Evolutionary conservation across 92 coral and sea anemone genomes (phyloP).

Genomic region (Umimayanthus chanpuru): DNA sequence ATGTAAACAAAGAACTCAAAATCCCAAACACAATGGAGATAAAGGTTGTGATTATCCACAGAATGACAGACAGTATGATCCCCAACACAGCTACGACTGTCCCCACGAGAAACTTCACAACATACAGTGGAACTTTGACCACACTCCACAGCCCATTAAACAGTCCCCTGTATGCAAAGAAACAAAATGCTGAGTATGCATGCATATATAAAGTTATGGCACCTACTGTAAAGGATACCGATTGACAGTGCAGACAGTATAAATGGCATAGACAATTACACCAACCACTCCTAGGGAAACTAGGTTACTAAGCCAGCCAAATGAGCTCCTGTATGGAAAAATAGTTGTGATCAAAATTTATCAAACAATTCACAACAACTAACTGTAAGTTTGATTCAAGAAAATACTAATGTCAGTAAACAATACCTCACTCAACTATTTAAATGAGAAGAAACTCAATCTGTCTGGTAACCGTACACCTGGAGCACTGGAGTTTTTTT

Average conservation of each 20-base stretch:
- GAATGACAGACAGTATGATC: conserved; percentile 16
- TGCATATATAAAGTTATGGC: not conserved
- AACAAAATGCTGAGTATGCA: conserved; percentile 1
- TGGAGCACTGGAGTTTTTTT: no score
- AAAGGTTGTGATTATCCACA: conserved; percentile 19
- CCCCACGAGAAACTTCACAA: conserved; percentile 33
- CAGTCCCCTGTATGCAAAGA: conserved; percentile 27
- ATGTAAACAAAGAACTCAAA: conserved; percentile 17
- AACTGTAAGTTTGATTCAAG: not conserved
- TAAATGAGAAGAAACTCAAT: no score
- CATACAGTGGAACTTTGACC: conserved; percentile 20
- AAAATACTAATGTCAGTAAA: not conserved
- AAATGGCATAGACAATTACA: conserved; percentile 81
- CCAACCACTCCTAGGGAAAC: conserved; percentile 84
- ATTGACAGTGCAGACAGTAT: conserved; percentile 61
- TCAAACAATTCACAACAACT: not conserved
- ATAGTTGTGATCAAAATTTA: not conserved
- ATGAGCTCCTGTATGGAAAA: conserved; percentile 42
- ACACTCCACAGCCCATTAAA: conserved; percentile 32
- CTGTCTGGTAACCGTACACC: no score
- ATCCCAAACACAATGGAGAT: conserved; percentile 23
- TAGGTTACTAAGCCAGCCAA: conserved; percentile 74
- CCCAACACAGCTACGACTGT: conserved; percentile 35
- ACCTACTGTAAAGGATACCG: conserved; percentile 74
- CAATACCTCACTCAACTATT: no score